Evolutionary conservation across 2,888 invertebrate genomes (phyloP), one percentile per base, ranked within the genome.

Genomic region (Pachydiplax longipennis): DNA sequence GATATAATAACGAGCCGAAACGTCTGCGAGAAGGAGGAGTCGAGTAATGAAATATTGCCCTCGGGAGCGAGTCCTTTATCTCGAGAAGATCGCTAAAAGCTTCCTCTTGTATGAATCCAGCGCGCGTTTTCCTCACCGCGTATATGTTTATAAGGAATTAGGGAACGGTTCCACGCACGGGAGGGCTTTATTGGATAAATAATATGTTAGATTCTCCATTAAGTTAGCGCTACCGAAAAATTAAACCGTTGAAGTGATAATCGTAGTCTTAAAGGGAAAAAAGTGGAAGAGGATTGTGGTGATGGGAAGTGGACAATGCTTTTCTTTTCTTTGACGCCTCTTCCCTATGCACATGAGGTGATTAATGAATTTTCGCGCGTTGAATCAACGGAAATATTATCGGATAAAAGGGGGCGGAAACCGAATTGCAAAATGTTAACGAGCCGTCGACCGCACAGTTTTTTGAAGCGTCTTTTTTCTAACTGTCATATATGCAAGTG

Each of bases 1-100:
- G 61, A 65, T 87, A 87, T 61, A 61, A 87, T 87, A 61, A 61
- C 58, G 44, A 58, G 83, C 53, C 3, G 35, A 35, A 15, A 13
- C 12, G 44, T n/a, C 31, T 53, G 35, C 22, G 58, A 35, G 58
- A 0, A 18, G 18, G 83, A 65, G 65, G 65, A 65, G 65, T 12
- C 65, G 58, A 22, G 83, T 25, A 31, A 61, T 87, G 87, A 87
- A 87, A 87, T 87, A 87, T 87, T 87, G 87, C 61, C 83, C 61
- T 35, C 22, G 58, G 83, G 58, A 83, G 83, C 35, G 40, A 40
- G 40, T 35, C 15, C 61, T 61, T 87, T 87, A 87, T 87, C 87
- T 61, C 61, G 0, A 15, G 10, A 58, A 35, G 35, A 87, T 87
- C 87, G 87, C 87, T 65, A 31, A 40, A 87, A 87, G 61, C 87